Evolutionary conservation across 2,113 vertebrate species (phyloP), one percentile per base, ranked within the genome.

Genomic region (Regulus satrapa): DNA sequence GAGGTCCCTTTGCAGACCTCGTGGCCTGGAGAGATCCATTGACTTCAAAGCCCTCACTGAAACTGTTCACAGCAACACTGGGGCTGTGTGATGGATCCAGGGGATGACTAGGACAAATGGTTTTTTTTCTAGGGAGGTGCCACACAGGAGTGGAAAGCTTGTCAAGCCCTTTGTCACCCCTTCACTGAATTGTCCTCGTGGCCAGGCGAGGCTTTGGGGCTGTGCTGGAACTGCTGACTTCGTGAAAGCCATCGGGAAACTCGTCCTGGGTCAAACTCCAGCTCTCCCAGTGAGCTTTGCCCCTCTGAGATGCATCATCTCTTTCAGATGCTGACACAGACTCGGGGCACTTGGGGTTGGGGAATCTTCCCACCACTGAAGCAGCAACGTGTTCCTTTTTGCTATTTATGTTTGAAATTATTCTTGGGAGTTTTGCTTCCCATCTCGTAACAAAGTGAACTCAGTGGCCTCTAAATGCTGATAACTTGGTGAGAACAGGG

Each of bases 221-320:
- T 55, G 48, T 1, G 2, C 43, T 88, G 62, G 78, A 59, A 14
- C n/a, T 81, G 32, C 78, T 94, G 85, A 36, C 54, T 71, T 31
- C 28, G 71, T 36, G 51, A 86, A 86, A 91, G 26, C 8, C 51
- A 25, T 3, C 31, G 8, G 52, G 51, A 78, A 56, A 20, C 58
- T 61, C 29, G 58, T 76, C 31, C 71, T 49, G 55, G 85, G 85
- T 86, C 75, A 88, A 88, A 88, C 32, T 85, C 62, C 62, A 79
- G 58, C 63, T 87, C 63, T 85, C 8, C 8, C 0, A 0, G 38
- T 31, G 72, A 93, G 72, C 54, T 92, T 80, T 91, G 63, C 63
- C 67, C 54, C 31, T 49, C 54, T 85, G 88, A 73, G 85, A 67
- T 32, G 46, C 72, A 46, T 83, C 63, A 9, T 69, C 85, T 73